Evolutionary conservation across 1,140 invertebrate species (phyloP), one percentile per base, ranked within the genome.

Genomic region (Nylanderia fulva): DNA sequence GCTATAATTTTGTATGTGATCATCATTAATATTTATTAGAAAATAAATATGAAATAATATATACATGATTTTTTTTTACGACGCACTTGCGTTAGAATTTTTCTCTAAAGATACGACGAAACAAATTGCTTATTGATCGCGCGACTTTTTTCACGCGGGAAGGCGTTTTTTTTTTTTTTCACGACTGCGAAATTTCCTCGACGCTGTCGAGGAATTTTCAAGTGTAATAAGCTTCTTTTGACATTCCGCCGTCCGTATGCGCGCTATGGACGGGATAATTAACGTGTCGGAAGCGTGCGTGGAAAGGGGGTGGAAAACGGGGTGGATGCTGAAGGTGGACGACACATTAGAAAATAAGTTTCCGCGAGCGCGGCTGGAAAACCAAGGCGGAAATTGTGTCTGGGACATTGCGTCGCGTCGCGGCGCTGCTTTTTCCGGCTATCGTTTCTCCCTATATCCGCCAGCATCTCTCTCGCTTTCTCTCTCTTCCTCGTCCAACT

Each of bases 321-420:
- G 63, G n/a, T n/a, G n/a, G n/a, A n/a, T n/a, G n/a, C 15, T 79
- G 39, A 79, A 33, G 76, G 61, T 79, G 76, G 76, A 79, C 61
- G 61, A 18, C 61, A 33, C 76, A 79, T 79, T 82, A 72, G 77
- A 82, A 72, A 82, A 82, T 72, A 82, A 71, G 77, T 82, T 82
- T 45, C 66, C 52, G 36, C 64, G 64, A 71, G 45, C 52, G 45
- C 36, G 29, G 29, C 36, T 45, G 42, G 61, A 79, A 82, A 82
- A 82, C 52, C 77, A 58, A 72, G 77, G 52, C 77, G 77, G 77
- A 82, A 82, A 82, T 82, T 72, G 66, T 72, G 39, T 69, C 66
- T 42, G 77, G 64, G 77, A 24, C 63, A 33, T 33, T 33, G 63
- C 76, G 48, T 56, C 64, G 74, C 74, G 48, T 33, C 13, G 66